Base-by-base conservation (phyloP, 35 echinoderm and acorn worm genomes). In the Acanthaster planci region DNA sequence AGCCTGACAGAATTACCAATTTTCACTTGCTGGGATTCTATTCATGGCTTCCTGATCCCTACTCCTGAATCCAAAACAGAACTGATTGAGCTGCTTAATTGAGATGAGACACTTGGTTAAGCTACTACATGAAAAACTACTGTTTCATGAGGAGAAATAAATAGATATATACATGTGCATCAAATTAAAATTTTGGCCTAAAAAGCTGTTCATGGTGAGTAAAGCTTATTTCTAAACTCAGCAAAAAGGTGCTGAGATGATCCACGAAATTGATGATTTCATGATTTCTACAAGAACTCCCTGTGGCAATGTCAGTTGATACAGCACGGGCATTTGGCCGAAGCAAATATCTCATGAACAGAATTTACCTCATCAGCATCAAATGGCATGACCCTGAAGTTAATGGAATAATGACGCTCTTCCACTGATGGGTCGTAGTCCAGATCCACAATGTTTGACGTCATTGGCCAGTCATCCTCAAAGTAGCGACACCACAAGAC, bases 401-500 rank as follows among this genome's bases (percentile, higher is more conserved):
- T 51, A 51, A 86, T 30, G 21, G 67, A 50, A 37, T 86, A 86
- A 52, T 51, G 40, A 42, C 55, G 84, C 42, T 29, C 36, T 14
- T 86, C 68, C 47, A 34, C 15, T 9, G 84, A 86, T 0, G 84
- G 84, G 37, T 86, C 68, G 77, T 76, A 86, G 39, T 76, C 32
- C 31, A 86, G 76, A 72, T 51, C 38, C 16, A 52, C 39, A 42
- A 52, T 40, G 8, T 53, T 23, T 8, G 75, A 51, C 0, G 50
- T 35, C 38, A 53, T 53, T 10, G 52, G 9, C 21, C 47, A 55
- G 7, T 86, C 75, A 86, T 86, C 84, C 36, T 75, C 17, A 37
- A 54, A 78, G 37, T 77, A 78, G 5, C 67, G 64, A 34, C 84
- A 86, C 84, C 84, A 86, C 35, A 86, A 75, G 8, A 75, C 76